A percentile compares a stretch with the other conserved stretches of the same genome.
These are phyloP conservation scores for Onthophagus sagittarius DNA, from an alignment of 2,888 invertebrate genomes.

Conservation along the genomic window DNA sequence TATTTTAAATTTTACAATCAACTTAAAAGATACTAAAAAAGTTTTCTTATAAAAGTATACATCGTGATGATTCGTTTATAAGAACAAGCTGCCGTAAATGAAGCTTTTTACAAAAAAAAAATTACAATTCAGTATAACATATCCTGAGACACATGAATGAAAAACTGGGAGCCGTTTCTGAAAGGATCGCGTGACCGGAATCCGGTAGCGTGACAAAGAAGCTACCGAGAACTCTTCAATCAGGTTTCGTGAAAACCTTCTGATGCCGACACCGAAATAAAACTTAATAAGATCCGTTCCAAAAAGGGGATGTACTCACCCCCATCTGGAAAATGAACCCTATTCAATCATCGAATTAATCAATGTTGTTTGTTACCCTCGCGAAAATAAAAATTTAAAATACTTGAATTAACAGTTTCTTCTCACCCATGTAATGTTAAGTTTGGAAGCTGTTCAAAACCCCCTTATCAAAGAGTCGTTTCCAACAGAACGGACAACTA, in stretches of 20 bases:
- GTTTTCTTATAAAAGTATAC: neutral
- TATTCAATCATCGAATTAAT: neutral
- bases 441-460: neutral
- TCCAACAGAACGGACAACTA: neutral
- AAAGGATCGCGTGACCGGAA: conserved; percentile 11
- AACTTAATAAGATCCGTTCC: neutral
- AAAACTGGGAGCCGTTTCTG: neutral
- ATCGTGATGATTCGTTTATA: neutral
- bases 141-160: conserved; percentile 7
- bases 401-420: no score
- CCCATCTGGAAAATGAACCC: neutral
- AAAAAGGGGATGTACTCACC: neutral
- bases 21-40: no score
- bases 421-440: no score
- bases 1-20: neutral
- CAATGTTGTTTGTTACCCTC: neutral
- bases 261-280: neutral
- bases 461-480: neutral
- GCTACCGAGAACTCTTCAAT: neutral
- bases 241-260: neutral
- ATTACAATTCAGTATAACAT: neutral
- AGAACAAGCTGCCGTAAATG: neutral
- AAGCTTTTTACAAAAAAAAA: neutral
- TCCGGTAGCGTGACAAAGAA: neutral
- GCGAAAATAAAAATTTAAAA: neutral